Base-by-base conservation (phyloP, 1,140 invertebrate species). In the Anadara kagoshimensis region DNA sequence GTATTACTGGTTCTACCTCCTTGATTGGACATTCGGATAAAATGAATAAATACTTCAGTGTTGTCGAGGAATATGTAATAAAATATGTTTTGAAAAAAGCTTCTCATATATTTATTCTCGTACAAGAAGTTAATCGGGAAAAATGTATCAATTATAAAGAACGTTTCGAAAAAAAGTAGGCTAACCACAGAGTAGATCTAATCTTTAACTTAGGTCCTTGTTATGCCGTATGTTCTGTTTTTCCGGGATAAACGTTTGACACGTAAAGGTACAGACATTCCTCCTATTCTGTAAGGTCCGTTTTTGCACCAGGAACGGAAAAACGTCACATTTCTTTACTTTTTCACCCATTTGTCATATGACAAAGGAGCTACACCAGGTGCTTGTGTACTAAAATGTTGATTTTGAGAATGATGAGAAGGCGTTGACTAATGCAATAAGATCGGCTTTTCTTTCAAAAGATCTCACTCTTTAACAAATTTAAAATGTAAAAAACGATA, bases 1-100 rank as follows among this genome's bases (percentile, higher is more conserved):
- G 5, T 81, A 76, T 24, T 83, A 85, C 68, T 85, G 82, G 83
- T 83, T 85, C 59, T 67, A 83, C 65, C 36, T 83, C 22, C 36
- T 85, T 8, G 80, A 83, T n/a, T 85, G 83, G 83, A 20, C 49
- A 5, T 76, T 80, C 63, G 57, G 54, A 24, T 64, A 61, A 69
- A 41, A 36, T 36, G 29, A 36, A 3, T 36, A 7, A 3, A 36
- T 36, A 3, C 2, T 36, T 36, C 29, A 36, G 29, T 36, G 2
- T 36, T 36, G 7, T 36, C 29, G 2, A 36, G 29, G 2, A 36
- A 36, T 36, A 2, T 3, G 2, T 36, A 7, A 36, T 36, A 36
- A 36, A 36, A 36, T 36, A 36, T 3, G 7, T 36, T 36, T 36
- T 36, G 2, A 36, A 36, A 36, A 36, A 36, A 2, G 7, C 29